A percentile compares a stretch with the other conserved stretches of the same genome.
Conservation (phyloP, 2,113 vertebrate genomes). For the Otolemur garnettii region DNA sequence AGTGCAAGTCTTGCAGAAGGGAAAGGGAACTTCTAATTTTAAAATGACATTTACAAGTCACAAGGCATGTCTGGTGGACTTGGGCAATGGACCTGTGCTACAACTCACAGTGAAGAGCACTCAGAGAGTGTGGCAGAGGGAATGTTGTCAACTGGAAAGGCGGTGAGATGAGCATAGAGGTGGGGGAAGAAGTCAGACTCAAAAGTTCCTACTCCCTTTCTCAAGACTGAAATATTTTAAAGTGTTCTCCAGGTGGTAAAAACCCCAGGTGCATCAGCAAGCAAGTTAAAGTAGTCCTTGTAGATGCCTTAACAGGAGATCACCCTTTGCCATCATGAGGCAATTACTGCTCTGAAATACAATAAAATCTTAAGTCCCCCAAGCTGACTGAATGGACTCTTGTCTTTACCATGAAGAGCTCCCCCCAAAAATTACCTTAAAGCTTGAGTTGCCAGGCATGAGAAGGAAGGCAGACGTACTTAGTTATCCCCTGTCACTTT, state of each 20-base stretch:
- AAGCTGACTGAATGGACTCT: too few relatives aligned
- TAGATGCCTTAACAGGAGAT: background rate
- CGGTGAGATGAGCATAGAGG: too few relatives aligned
- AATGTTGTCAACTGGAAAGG: background rate
- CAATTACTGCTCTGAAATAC: background rate
- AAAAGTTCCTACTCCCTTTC: background rate
- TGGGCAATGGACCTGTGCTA: background rate
- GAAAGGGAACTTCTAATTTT: background rate
- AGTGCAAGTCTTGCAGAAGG: background rate
- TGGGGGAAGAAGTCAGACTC: background rate
- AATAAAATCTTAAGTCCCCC: too few relatives aligned
- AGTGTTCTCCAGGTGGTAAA: background rate
- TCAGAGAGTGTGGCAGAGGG: background rate
- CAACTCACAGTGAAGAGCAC: background rate
- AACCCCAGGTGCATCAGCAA: background rate
- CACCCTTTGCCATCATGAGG: background rate
- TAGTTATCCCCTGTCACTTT: too few relatives aligned
- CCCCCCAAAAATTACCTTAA: too few relatives aligned
- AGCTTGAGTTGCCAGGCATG: too few relatives aligned
- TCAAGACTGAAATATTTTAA: background rate
- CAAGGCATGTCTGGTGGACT: background rate
- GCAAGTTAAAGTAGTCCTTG: background rate
- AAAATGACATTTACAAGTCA: background rate
- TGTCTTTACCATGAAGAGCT: too few relatives aligned
- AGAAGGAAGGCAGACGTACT: too few relatives aligned